Base-by-base conservation (phyloP, 1,140 invertebrate species). In the Zaprionus africanus region DNA sequence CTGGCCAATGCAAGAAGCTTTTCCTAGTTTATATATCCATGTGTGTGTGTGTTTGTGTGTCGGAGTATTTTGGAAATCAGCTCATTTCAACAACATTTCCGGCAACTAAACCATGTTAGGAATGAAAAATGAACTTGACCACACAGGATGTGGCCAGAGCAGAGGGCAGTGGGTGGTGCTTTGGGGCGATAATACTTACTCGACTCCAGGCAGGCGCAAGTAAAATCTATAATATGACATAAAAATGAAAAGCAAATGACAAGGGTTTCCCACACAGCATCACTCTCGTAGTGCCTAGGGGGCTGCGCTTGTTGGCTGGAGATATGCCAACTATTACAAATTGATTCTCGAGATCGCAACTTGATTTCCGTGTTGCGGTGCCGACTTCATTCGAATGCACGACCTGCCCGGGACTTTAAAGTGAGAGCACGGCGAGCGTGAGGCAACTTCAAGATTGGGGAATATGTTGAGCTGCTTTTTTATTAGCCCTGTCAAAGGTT, bases 301-400 rank as follows among this genome's bases (percentile, higher is more conserved):
- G 69, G 76, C 79, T 86, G 84, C 85, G 85, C 78, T 81, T 68
- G 73, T 51, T 69, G 71, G 71, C 51, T 88, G 78, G 78, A 84
- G 85, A 88, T 90, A 88, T 85, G 84, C 84, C 78, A 88, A 88
- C 84, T 88, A 90, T 88, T 90, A 88, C 84, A 88, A 88, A 88
- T 88, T 88, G 85, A 88, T 90, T 88, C 78, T 62, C 49, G 81
- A 72, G 61, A 66, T 76, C 70, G 60, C 71, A 63, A 53, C 70
- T 80, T 46, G 63, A 77, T 65, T 59, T 78, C 63, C 66, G 56
- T 61, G 57, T 78, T 81, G 57, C 43, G 49, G 61, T 43, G 59
- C 46, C 71, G n/a, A 3, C 41, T 46, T 81, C 60, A 76, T 81
- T 81, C 80, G 76, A 76, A 81, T 81, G 78, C 78, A 79, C 81